phyloP scores from a whole-genome alignment of 64 coral and sea anemone species.

The Orbicella faveolata region DNA sequence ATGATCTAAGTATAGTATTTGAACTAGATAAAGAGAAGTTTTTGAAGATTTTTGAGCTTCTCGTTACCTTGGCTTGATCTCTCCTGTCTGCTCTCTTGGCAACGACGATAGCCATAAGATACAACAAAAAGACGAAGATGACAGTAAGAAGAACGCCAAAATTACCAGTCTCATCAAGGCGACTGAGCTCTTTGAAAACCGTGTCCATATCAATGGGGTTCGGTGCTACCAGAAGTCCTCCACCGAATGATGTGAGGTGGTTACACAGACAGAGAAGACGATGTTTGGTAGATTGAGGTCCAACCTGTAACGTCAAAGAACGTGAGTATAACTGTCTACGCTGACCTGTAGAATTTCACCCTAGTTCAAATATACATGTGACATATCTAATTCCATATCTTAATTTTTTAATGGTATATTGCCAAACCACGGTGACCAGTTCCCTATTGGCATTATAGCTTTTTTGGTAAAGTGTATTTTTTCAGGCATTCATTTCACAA shows the following conservation, averaged over 20 bases:
- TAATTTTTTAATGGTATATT: too few species aligned
- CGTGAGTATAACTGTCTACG: too few species aligned
- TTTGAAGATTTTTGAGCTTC: neutral
- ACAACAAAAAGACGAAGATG: conserved; percentile 59
- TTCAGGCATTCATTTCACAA: too few species aligned
- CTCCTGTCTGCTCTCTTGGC: conserved; percentile 72
- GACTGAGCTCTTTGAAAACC: conserved; percentile 68
- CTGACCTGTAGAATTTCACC: too few species aligned
- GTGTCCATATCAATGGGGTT: conserved; percentile 85
- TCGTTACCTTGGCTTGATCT: conserved; percentile 58
- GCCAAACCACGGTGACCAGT: too few species aligned
- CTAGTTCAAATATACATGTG: too few species aligned
- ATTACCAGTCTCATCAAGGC: conserved; percentile 72
- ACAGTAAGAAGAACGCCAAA: conserved; percentile 50
- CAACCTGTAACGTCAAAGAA: conserved; percentile 48
- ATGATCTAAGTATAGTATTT: too few species aligned
- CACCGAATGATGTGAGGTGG: conserved; percentile 77
- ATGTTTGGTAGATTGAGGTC: conserved; percentile 29
- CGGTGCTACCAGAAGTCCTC: conserved; percentile 78
- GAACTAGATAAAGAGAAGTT: too few species aligned
- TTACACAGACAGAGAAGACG: conserved; percentile 65
- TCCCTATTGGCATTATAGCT: too few species aligned
- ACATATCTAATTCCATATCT: too few species aligned
- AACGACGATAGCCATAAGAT: conserved; percentile 53
- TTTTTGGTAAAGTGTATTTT: too few species aligned